phyloP scores from a whole-genome alignment of 2,113 vertebrate genomes.

The Mellivora capensis region DNA sequence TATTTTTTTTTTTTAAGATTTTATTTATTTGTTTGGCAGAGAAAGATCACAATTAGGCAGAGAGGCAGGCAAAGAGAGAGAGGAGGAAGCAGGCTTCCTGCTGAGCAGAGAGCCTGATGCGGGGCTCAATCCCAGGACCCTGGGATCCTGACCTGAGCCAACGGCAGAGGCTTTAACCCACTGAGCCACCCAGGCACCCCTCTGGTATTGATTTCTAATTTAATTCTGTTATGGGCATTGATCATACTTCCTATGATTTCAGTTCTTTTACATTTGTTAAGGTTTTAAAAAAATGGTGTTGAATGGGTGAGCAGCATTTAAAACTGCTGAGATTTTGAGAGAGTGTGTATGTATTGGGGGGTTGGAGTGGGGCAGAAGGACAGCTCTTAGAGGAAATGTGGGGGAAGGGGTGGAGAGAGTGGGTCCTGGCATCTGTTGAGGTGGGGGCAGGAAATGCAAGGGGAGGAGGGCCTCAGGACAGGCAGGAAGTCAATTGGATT shows the following conservation, averaged over 20 bases:
- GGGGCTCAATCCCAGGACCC: too few species aligned
- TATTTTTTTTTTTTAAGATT: too few species aligned
- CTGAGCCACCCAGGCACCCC: not conserved
- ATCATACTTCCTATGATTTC: not conserved
- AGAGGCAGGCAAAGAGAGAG: too few species aligned
- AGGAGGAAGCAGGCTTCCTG: too few species aligned
- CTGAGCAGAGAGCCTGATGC: too few species aligned
- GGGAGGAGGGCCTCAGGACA: not conserved
- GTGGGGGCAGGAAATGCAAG: not conserved
- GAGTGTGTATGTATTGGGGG: not conserved
- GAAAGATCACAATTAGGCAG: too few species aligned
- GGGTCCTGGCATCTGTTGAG: not conserved
- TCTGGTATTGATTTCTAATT: not conserved
- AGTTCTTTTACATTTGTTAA: not conserved
- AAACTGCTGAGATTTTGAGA: not conserved
- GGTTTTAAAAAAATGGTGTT: not conserved
- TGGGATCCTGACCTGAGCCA: too few species aligned
- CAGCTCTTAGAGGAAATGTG: not conserved
- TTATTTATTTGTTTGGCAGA: too few species aligned
- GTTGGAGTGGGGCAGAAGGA: not conserved
- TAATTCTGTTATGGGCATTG: not conserved
- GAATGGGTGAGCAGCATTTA: not conserved
- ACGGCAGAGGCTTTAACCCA: too few species aligned
- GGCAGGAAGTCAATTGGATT: not conserved
- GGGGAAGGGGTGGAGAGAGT: not conserved